Base-by-base conservation (phyloP, 2,888 invertebrate species). In the Marronus borbonicus region DNA sequence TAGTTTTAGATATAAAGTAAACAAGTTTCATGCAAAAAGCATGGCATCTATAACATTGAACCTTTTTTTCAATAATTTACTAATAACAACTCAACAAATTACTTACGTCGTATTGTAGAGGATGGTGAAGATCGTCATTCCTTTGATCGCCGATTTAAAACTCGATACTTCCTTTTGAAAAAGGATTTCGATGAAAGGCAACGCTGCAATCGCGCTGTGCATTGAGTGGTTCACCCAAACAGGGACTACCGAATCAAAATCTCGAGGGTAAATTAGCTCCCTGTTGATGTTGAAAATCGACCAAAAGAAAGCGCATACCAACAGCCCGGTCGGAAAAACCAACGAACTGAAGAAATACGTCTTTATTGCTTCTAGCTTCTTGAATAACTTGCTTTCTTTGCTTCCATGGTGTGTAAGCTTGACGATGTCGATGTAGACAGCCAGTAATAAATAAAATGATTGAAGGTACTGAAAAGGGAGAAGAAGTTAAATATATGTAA, bases 191-290 rank as follows among this genome's bases (percentile, higher is more conserved):
- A 81, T 55, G 8, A 85, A 68, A n/a, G 84, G 82, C 52, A 84
- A 77, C 0, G 84, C 36, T 8, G 84, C 77, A 36, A 86, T 85
- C 44, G 81, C 80, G 3, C 85, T 85, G 78, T 86, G 86, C 50
- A 86, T 81, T n/a, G 83, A 81, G 70, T 86, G 86, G 80, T 86
- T 86, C 17, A 85, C 72, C 85, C 85, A 86, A 8, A 20, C 24
- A 10, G 81, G 81, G 52, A 81, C 28, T 0, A 84, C 80, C 36
- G 75, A 76, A 72, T 86, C 85, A 3, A 85, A 31, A 31, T 80
- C 80, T 76, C 80, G 81, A 2, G 86, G 85, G 55, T 83, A 84
- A 4, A 86, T 81, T n/a, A 85, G 80, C 64, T 85, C 84, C 58
- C 84, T 81, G 72, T 86, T 83, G 7, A 83, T 78, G n/a, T 80